Conservation (phyloP, 2,113 vertebrate species). For the Hippocampus guttulatus region DNA sequence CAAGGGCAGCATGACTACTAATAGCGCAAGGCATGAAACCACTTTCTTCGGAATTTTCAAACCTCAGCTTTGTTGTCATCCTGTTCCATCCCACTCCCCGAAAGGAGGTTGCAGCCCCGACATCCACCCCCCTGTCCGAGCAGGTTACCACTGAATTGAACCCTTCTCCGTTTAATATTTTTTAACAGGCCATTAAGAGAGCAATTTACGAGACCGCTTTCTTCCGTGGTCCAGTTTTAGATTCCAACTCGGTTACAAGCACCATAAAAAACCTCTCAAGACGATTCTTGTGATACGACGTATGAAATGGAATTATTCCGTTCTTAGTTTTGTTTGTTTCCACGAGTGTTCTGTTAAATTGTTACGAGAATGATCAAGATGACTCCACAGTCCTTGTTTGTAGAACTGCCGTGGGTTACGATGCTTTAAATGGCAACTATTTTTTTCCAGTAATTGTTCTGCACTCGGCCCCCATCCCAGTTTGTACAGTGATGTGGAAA, state of each 20-base stretch:
- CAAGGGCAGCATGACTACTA: slow-evolving; percentile 43
- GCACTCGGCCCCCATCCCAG: slow-evolving; percentile 25
- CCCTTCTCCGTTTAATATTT: slow-evolving; percentile 45
- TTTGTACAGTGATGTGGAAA: slow-evolving; percentile 38
- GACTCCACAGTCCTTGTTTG: neutral
- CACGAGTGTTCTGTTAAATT: neutral
- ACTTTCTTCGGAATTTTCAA: slow-evolving; percentile 30
- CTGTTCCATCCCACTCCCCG: slow-evolving; percentile 29
- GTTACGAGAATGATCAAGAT: neutral
- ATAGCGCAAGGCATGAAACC: slow-evolving; percentile 19
- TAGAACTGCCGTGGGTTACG: neutral
- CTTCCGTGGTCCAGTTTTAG: slow-evolving; percentile 32
- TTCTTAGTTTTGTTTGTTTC: slow-evolving; percentile 7
- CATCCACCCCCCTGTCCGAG: slow-evolving; percentile 18
- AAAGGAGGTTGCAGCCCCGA: slow-evolving; percentile 30
- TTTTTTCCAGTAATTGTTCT: slow-evolving; percentile 35
- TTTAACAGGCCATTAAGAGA: slow-evolving; percentile 35
- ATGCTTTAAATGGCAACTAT: slow-evolving; percentile 28
- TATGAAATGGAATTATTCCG: slow-evolving; percentile 19
- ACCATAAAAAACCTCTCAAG: slow-evolving; percentile 36
- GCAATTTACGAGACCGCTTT: slow-evolving; percentile 42
- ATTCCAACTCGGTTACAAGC: slow-evolving; percentile 30
- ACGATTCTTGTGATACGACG: slow-evolving; percentile 4
- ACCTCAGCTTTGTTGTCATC: slow-evolving; percentile 12
- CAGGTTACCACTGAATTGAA: slow-evolving; percentile 30